Base-by-base conservation (phyloP, 2,113 vertebrate species). In the Aplodontia rufa region DNA sequence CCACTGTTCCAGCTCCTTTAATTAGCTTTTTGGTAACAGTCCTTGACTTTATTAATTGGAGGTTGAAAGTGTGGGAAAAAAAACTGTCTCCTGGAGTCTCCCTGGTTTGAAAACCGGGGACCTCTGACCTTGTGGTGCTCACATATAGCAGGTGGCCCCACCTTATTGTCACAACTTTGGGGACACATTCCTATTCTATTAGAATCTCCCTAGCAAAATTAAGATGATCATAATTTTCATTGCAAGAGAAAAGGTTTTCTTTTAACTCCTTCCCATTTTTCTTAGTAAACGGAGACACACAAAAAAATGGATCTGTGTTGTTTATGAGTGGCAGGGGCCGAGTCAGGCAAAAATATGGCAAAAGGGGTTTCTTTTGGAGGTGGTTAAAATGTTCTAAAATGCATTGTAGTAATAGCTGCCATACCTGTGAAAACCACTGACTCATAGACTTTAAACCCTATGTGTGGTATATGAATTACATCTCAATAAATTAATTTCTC, bases 331-430 rank as follows among this genome's bases (percentile, higher is more conserved):
- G 22, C 0, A n/a, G 30, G 45, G 9, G 19, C 0, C 4, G 17
- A 45, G 2, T 0, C 26, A 1, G 8, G 35, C 13, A 0, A 26
- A 32, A 53, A 28, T 20, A 32, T 2, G 37, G 55, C 42, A 68
- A 74, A 68, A 68, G 35, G 16, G 24, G 9, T 55, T 79, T 76
- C 71, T 51, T 78, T 55, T 6, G 16, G 14, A 78, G 6, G 71
- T 49, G 81, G 32, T 49, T n/a, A 96, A 91, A 68, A 68, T 5
- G 3, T 68, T 79, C 40, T 53, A 35, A 42, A 88, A 37, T 28
- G 11, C 55, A 62, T 9, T 26, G 5, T 17, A 24, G 16, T 17
- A 4, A 22, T 40, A n/a, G 81, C 24, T 1, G 4, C 5, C 40
- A 32, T 19, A 5, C 80, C 30, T 88, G 40, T 66, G 53, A 87